Conservation (phyloP, 2,888 invertebrate genomes). For the Eudemis profundana region DNA sequence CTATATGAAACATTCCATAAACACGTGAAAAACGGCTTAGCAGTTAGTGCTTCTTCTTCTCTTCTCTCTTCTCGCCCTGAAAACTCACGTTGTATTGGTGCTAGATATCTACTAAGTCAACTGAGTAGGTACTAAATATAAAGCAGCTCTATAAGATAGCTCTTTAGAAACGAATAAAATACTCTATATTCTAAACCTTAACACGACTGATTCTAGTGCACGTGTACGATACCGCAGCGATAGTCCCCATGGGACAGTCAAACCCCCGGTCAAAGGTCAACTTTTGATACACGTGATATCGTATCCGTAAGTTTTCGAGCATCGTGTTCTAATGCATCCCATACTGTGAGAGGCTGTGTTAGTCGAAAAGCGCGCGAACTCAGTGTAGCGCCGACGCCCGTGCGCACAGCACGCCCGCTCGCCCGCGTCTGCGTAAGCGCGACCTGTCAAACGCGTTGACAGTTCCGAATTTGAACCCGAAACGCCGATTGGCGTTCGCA, state of each 20-base stretch:
- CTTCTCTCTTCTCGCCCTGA: too few species aligned
- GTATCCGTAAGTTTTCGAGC: constrained; percentile 56
- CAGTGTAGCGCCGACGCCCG: constrained; percentile 82
- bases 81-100: too few species aligned
- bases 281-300: constrained; percentile 41
- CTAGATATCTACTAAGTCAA: too few species aligned
- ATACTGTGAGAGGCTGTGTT: constrained; percentile 71
- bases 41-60: too few species aligned
- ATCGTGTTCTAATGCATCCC: constrained; percentile 64
- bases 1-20: too few species aligned
- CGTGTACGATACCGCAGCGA: background rate
- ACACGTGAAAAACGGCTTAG: too few species aligned
- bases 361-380: constrained; percentile 84
- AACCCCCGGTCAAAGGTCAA: constrained; percentile 38
- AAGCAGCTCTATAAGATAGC: too few species aligned
- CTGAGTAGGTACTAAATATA: too few species aligned
- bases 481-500: constrained; percentile 50
- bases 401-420: constrained; percentile 81
- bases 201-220: background rate
- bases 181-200: too few species aligned
- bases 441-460: constrained; percentile 71
- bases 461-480: constrained; percentile 66
- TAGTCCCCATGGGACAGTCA: constrained; percentile 7
- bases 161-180: too few species aligned
- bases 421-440: constrained; percentile 69